These are phyloP conservation scores for Lindbergichthys nudifrons DNA, from an alignment of 2,797 vertebrate genomes.

Conservation along the genomic window DNA sequence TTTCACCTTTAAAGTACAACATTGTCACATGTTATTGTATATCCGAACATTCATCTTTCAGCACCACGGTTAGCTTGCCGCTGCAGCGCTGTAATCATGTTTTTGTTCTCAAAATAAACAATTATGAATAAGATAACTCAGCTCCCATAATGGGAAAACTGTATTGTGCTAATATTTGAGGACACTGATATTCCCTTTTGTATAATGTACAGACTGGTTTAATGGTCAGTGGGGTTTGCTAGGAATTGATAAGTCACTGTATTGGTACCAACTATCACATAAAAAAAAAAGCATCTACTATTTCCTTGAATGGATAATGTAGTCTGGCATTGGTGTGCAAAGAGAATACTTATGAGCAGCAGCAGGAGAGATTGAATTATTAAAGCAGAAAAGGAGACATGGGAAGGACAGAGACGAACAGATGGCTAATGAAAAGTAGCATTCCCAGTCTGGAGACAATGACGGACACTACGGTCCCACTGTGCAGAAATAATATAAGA, in stretches of 20 bases:
- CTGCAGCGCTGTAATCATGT: not conserved
- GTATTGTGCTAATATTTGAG: not conserved
- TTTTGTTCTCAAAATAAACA: conserved; percentile 1
- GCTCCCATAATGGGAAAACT: not conserved
- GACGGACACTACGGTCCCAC: conserved; percentile 30
- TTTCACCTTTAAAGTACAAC: not conserved
- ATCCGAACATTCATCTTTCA: not conserved
- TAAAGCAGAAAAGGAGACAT: conserved; percentile 21
- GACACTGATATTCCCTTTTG: not conserved
- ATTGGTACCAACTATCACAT: not conserved
- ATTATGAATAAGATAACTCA: not conserved
- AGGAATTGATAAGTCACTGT: not conserved
- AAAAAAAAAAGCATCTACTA: not conserved
- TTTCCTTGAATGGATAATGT: not conserved
- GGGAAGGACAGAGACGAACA: conserved; percentile 16
- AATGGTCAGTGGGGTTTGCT: not conserved
- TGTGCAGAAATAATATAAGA: conserved; percentile 6
- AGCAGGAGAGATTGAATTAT: conserved; percentile 20
- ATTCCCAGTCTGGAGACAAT: conserved; percentile 26
- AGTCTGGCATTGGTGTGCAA: not conserved
- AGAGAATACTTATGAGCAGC: conserved; percentile 21
- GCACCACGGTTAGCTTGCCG: not conserved
- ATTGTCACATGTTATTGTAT: not conserved
- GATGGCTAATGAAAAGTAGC: conserved; percentile 37
- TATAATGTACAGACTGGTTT: no score